Evolutionary conservation across 1,140 invertebrate species (phyloP).

Genomic region (Harlomillsia oculata): DNA sequence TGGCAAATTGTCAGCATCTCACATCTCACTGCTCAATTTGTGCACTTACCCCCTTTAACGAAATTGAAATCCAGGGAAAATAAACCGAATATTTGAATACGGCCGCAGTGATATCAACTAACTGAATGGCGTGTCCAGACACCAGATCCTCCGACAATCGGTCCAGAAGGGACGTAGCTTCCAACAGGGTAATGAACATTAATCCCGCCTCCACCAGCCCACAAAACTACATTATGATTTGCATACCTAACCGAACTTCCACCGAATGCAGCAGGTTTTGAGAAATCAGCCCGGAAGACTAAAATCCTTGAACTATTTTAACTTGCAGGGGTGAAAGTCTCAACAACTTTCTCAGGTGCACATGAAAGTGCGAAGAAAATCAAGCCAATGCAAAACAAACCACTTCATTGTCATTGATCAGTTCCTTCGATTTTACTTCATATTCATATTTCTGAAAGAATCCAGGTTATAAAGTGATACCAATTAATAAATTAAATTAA

Average conservation of each 20-base stretch:
- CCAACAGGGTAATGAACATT: constrained; percentile 19
- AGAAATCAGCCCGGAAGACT: constrained; percentile 15
- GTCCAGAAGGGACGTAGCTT: constrained; percentile 15
- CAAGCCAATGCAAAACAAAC: no score
- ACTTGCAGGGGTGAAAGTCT: no score
- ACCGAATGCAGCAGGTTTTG: constrained; percentile 5
- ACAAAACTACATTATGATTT: constrained; percentile 20
- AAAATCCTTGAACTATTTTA: no score
- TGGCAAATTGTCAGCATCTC: not conserved
- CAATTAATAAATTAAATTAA: no score
- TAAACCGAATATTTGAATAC: constrained; percentile 18
- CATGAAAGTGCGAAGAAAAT: no score
- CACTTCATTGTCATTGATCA: no score
- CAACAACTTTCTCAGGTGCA: no score
- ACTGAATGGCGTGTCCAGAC: constrained; percentile 11
- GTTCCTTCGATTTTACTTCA: no score
- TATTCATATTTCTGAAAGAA: no score
- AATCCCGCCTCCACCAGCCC: constrained; percentile 23
- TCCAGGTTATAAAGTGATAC: no score
- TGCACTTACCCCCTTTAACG: constrained; percentile 21
- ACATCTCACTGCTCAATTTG: not conserved
- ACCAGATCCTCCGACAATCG: constrained; percentile 16
- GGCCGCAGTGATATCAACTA: not conserved
- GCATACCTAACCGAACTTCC: constrained; percentile 3
- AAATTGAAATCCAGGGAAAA: constrained; percentile 25